These are phyloP conservation scores for Oceanodroma tethys DNA, from an alignment of 2,113 vertebrate genomes.

Conservation along the genomic window DNA sequence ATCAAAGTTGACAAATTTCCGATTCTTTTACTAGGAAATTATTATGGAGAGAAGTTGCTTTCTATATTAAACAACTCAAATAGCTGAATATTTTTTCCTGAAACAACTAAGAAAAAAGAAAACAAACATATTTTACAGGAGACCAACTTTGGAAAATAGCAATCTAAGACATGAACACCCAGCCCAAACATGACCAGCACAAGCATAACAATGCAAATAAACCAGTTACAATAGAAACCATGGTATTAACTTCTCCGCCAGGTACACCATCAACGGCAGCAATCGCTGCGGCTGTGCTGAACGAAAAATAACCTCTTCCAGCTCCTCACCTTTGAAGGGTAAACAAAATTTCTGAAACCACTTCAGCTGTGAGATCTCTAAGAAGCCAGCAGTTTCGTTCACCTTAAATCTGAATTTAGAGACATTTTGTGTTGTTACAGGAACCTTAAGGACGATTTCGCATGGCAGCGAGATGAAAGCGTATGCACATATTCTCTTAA, in stretches of 20 bases:
- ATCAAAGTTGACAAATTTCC: not conserved
- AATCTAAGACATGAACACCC: not conserved
- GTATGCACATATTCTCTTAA: not conserved
- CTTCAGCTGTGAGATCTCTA: not conserved
- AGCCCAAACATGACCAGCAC: not conserved
- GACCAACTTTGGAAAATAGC: not conserved
- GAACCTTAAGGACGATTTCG: slow-evolving; percentile 16
- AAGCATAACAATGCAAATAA: not conserved
- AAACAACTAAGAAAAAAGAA: not conserved
- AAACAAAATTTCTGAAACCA: slow-evolving; percentile 1
- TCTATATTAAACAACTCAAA: not conserved
- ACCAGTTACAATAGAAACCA: not conserved
- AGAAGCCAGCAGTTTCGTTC: not conserved
- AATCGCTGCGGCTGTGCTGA: not conserved
- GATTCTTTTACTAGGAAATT: slow-evolving; percentile 36
- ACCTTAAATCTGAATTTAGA: slow-evolving; percentile 29
- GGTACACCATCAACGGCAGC: not conserved
- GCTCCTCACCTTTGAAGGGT: not conserved
- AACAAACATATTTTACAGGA: not conserved
- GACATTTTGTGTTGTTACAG: not conserved
- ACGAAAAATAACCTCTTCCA: not conserved
- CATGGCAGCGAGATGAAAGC: not conserved
- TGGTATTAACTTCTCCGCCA: not conserved
- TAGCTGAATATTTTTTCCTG: not conserved
- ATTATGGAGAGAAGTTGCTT: slow-evolving; percentile 13